Conservation (phyloP, 2,113 vertebrate genomes). For the Perccottus glenii region DNA sequence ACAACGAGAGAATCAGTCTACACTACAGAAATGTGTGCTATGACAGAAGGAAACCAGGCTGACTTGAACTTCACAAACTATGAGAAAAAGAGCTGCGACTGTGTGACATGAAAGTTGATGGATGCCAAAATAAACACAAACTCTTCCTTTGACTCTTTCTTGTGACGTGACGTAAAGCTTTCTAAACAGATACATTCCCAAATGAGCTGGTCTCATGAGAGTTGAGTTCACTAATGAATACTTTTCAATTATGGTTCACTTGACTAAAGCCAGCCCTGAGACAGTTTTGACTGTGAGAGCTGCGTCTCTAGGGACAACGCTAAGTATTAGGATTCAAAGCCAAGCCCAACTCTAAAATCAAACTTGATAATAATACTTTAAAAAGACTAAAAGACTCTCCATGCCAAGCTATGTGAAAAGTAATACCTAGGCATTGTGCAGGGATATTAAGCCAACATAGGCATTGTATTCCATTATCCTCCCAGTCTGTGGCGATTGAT, state of each 20-base stretch:
- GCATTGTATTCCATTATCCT: neutral
- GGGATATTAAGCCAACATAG: neutral
- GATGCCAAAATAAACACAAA: slow-evolving; percentile 24
- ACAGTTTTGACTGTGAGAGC: slow-evolving; percentile 1
- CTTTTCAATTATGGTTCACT: slow-evolving; percentile 20
- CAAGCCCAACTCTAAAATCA: slow-evolving; percentile 8
- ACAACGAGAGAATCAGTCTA: too few relatives aligned
- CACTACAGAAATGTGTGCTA: neutral
- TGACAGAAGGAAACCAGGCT: slow-evolving; percentile 25
- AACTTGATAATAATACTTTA: slow-evolving; percentile 8
- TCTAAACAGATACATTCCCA: neutral
- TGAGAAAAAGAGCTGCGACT: slow-evolving; percentile 8
- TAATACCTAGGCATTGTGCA: slow-evolving; percentile 6
- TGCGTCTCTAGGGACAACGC: slow-evolving; percentile 21
- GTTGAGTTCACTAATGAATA: neutral
- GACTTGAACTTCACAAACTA: slow-evolving; percentile 8
- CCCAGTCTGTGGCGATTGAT: neutral
- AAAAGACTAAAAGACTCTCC: neutral
- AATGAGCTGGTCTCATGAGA: slow-evolving; percentile 8
- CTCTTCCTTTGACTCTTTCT: slow-evolving; percentile 25
- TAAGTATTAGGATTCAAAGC: slow-evolving; percentile 14
- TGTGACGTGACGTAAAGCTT: neutral
- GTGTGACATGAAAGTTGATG: neutral
- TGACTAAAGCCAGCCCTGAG: slow-evolving; percentile 11
- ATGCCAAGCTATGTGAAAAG: slow-evolving; percentile 10